These are phyloP conservation scores for Heteromurus nitidus DNA, from an alignment of 2,888 invertebrate species.

Conservation along the genomic window DNA sequence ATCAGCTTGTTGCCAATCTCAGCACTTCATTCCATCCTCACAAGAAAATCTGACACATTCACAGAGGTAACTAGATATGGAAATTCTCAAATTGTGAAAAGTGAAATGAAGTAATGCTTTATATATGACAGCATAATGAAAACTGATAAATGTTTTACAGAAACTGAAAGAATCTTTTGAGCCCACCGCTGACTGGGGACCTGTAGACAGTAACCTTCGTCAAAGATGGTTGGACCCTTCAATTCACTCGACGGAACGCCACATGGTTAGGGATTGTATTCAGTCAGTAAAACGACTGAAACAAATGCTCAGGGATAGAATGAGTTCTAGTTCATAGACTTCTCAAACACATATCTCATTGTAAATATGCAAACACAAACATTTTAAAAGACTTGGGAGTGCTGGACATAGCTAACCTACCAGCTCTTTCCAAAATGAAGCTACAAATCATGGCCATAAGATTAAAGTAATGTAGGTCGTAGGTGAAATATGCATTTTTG, in stretches of 20 bases:
- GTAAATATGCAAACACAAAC: too few relatives aligned
- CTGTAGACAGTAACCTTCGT: conserved; percentile 14
- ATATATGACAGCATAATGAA: not conserved
- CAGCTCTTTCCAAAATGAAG: too few relatives aligned
- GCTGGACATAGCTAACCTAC: too few relatives aligned
- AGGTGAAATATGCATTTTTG: too few relatives aligned
- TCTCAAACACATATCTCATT: too few relatives aligned
- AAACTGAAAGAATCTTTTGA: conserved; percentile 52
- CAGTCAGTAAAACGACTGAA: conserved; percentile 10
- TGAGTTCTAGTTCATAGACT: too few relatives aligned
- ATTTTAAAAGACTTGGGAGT: too few relatives aligned
- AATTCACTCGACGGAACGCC: not conserved
- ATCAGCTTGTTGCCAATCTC: conserved; percentile 50
- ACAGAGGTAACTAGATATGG: conserved; percentile 35
- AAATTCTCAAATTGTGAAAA: not conserved
- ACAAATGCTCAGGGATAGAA: too few relatives aligned
- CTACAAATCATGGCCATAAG: too few relatives aligned
- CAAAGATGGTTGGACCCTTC: conserved; percentile 29
- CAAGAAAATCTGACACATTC: conserved; percentile 33
- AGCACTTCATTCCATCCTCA: conserved; percentile 52
- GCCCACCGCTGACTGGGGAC: conserved; percentile 63
- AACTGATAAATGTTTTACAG: conserved; percentile 23
- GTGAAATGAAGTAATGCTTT: not conserved
- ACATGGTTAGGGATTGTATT: conserved; percentile 16
- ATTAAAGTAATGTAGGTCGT: too few relatives aligned